Evolutionary conservation across 2,888 invertebrate species (phyloP).

Genomic region (Parnassius mnemosyne): DNA sequence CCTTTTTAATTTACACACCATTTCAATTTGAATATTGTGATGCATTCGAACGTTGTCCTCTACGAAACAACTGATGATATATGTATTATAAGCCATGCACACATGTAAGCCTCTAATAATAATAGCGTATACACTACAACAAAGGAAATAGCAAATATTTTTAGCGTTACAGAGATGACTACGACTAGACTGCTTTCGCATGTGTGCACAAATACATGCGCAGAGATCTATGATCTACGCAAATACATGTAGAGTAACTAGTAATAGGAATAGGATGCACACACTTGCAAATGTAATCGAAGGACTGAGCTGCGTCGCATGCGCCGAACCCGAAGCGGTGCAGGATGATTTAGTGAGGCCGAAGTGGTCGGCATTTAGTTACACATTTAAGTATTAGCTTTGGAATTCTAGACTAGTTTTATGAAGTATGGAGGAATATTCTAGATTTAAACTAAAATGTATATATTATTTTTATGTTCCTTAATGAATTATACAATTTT

Average conservation of each 20-base stretch:
- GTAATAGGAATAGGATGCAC: slow-evolving; percentile 48
- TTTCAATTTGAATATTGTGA: slow-evolving; percentile 14
- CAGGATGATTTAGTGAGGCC: slow-evolving; percentile 29
- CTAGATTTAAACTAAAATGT: too few relatives aligned
- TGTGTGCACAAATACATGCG: slow-evolving; percentile 38
- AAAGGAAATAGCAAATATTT: slow-evolving; percentile 62
- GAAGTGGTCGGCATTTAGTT: slow-evolving; percentile 13
- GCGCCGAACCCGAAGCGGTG: slow-evolving; percentile 36
- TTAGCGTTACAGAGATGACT: slow-evolving; percentile 40
- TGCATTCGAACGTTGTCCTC: slow-evolving; percentile 27
- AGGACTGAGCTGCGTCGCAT: slow-evolving; percentile 48
- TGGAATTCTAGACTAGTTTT: not conserved
- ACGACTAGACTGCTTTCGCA: slow-evolving; percentile 39
- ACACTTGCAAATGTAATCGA: slow-evolving; percentile 45
- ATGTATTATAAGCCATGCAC: slow-evolving; percentile 29
- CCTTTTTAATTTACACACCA: slow-evolving; percentile 5
- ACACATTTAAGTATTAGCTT: slow-evolving; percentile 6
- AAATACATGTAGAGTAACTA: slow-evolving; percentile 41
- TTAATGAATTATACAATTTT: too few relatives aligned
- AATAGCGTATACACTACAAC: slow-evolving; percentile 34
- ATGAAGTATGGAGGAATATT: too few relatives aligned
- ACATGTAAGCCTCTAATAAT: slow-evolving; percentile 22
- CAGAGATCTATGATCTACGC: slow-evolving; percentile 39
- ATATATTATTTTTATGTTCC: too few relatives aligned
- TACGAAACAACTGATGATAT: slow-evolving; percentile 26